Base-by-base conservation (phyloP, 2,888 invertebrate genomes). In the Neocrepidodera transversa region DNA sequence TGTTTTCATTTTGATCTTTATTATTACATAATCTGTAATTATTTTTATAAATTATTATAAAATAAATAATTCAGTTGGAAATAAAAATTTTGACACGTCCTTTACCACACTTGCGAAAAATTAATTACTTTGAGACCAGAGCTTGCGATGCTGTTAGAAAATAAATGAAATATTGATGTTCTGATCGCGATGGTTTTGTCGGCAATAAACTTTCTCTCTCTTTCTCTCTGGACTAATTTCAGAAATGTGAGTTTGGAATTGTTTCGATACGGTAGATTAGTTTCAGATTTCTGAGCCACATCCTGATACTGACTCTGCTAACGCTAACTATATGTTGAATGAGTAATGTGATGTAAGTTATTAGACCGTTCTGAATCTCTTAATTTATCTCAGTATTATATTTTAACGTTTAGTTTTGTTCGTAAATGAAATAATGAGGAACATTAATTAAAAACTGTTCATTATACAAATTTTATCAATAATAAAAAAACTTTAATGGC, bases 91-190 rank as follows among this genome's bases (percentile, higher is more conserved):
- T 28, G 45, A 45, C 45, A 45, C 45, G 13, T 17, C 2, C 14
- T 26, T 4, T 28, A 7, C 28, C 10, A 3, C 45, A 7, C 2
- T 45, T 17, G 14, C 45, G 26, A 45, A 45, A 45, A 45, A 45
- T 45, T 45, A 45, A 45, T 45, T 26, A 45, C 14, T 26, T 16
- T 26, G 2, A 14, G 11, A 26, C 10, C 45, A 13, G 20, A 28
- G 7, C 2, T 38, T 38, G 16, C 13, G 45, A n/a, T n/a, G 28
- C 45, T 42, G 11, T 18, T 13, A 42, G 45, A 65, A 60, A 49
- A 54, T 55, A 69, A 54, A 45, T 54, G 53, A 54, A 54, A 54
- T 54, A 54, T 54, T 54, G 45, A 53, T 53, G 53, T 54, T 36
- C 23, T 45, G 36, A 45, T 54, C 45, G 35, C 26, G 20, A 26